These are phyloP conservation scores for Pseudomugil tenellus DNA, from an alignment of 2,797 vertebrate species.

Conservation along the genomic window DNA sequence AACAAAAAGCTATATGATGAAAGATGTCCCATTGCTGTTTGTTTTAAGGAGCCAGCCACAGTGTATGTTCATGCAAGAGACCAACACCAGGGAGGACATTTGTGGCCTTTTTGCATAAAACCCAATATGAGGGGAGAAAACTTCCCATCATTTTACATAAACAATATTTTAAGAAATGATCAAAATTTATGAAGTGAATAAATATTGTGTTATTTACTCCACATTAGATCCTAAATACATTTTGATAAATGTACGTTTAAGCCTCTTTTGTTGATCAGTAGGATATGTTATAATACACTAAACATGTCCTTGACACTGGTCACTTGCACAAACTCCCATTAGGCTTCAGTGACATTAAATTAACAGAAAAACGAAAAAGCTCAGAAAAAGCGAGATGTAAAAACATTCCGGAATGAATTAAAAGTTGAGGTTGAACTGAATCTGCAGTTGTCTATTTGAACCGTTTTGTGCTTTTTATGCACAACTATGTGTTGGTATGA, in stretches of 20 bases:
- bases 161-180: constrained; percentile 11
- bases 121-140: neutral
- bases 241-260: constrained; percentile 3
- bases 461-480: constrained; percentile 30
- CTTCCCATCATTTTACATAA: constrained; percentile 7
- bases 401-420: constrained; percentile 8
- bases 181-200: constrained; percentile 22
- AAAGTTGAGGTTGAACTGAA: constrained; percentile 1
- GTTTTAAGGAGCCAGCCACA: constrained; percentile 1
- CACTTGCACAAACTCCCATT: neutral
- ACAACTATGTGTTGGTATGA: constrained; percentile 16
- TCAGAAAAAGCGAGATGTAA: constrained; percentile 5
- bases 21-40: neutral
- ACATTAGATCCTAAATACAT: constrained; percentile 4
- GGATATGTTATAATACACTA: neutral
- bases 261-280: constrained; percentile 8
- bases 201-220: constrained; percentile 11
- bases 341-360: constrained; percentile 8
- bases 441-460: constrained; percentile 6
- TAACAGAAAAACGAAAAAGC: constrained; percentile 11
- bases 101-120: constrained; percentile 2
- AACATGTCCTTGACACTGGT: neutral
- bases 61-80: neutral
- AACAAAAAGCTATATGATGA: constrained; percentile 23
- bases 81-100: neutral